Evolutionary conservation across 2,888 invertebrate genomes (phyloP), one percentile per base, ranked within the genome.

Genomic region (Psococerastis gibbosa): DNA sequence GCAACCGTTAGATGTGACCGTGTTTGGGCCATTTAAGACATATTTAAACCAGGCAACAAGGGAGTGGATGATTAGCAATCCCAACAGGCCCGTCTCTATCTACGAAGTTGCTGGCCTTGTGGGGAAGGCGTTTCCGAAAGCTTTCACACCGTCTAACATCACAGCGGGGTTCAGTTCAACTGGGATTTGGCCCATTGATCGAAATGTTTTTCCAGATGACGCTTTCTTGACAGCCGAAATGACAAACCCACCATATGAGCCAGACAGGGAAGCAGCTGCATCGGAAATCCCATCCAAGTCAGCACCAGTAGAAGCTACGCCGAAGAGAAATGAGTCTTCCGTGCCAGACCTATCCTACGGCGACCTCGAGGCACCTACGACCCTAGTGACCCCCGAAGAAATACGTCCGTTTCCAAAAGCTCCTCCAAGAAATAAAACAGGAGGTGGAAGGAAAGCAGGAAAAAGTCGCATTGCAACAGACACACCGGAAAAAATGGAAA

Each of bases 1-100:
- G 32, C 58, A 60, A 49, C 58, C 56, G n/a, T 49, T 57, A 17
- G 55, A 53, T 46, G 46, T 49, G 5, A 43, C 50, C 17, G 52
- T 58, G 2, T 55, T 49, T 50, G 52, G 53, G 4, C 53, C 56
- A 9, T 55, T 59, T 41, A 58, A 59, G 48, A 49, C 47, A 17
- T 54, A 51, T 34, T 54, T 51, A 42, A 52, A 53, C 44, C 46
- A 45, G 35, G 49, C 51, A 11, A 52, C 49, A 27, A 52, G 55
- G 46, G 48, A 50, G n/a, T 57, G 52, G 52, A 43, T 52, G 46
- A 38, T 47, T 5, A 47, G 45, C 16, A 51, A 57, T 48, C 53
- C 55, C 32, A 55, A 56, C 42, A 54, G 49, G 47, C 46, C 52
- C 15, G 44, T 58, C 20, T 55, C 54, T 8, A 58, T 60, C 35